phyloP scores from a whole-genome alignment of 2,113 vertebrate genomes.

The Aldabrachelys gigantea region DNA sequence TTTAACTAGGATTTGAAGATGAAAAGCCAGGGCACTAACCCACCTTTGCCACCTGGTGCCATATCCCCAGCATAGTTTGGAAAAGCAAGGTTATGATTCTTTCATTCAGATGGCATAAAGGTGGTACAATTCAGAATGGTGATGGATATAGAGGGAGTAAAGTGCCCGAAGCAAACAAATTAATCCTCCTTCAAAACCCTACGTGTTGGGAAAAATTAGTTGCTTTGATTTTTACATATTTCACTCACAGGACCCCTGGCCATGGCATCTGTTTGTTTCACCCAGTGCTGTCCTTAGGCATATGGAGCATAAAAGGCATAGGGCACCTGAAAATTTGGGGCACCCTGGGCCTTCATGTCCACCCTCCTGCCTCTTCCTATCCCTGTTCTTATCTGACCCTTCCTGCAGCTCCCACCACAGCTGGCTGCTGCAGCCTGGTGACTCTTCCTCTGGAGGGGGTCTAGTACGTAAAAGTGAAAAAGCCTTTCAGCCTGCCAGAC shows the following conservation, averaged over 20 bases:
- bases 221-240: neutral
- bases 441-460: too few species aligned
- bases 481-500: too few species aligned
- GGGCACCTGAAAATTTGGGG: too few species aligned
- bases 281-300: too few species aligned
- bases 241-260: neutral
- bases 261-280: neutral
- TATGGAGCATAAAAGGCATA: too few species aligned
- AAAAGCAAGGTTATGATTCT: neutral
- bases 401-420: too few species aligned
- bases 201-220: neutral
- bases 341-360: too few species aligned
- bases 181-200: neutral
- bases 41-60: neutral
- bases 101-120: neutral
- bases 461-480: too few species aligned
- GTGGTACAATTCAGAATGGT: neutral
- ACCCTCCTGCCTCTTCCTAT: too few species aligned
- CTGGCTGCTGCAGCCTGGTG: too few species aligned
- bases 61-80: neutral
- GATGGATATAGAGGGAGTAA: neutral
- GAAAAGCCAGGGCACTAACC: neutral
- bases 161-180: neutral
- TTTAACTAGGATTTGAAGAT: neutral
- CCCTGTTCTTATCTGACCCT: too few species aligned